These are phyloP conservation scores for Lophius piscatorius DNA, from an alignment of 2,113 vertebrate genomes.

Conservation along the genomic window DNA sequence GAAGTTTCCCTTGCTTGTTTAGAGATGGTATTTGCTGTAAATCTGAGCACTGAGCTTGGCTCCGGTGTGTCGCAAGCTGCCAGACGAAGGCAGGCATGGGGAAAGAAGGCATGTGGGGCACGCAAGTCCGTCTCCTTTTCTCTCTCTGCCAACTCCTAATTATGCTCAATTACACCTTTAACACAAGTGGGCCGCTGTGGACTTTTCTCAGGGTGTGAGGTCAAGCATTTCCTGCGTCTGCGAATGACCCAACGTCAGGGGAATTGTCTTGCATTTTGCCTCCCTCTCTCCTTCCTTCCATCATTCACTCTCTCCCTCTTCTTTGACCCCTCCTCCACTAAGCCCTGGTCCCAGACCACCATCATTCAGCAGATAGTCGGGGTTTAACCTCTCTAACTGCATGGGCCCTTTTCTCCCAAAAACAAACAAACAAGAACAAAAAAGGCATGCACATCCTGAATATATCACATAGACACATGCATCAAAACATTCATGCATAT, in stretches of 20 bases:
- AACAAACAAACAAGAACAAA: slow-evolving; percentile 69
- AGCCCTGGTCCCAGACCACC: slow-evolving; percentile 58
- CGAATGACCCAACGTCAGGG: slow-evolving; percentile 72
- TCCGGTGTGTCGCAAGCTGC: slow-evolving; percentile 57
- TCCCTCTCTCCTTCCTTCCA: slow-evolving; percentile 51
- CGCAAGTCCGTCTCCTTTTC: slow-evolving; percentile 56
- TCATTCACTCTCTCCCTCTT: slow-evolving; percentile 59
- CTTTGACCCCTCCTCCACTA: slow-evolving; percentile 64
- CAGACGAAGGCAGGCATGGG: slow-evolving; percentile 49
- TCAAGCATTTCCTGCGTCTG: slow-evolving; percentile 83
- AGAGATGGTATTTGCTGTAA: slow-evolving; percentile 62
- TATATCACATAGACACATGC: slow-evolving; percentile 6
- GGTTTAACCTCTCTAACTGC: slow-evolving; percentile 65
- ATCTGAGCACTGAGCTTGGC: slow-evolving; percentile 59
- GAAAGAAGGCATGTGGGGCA: slow-evolving; percentile 61
- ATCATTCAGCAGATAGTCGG: slow-evolving; percentile 64
- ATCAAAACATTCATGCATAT: background rate
- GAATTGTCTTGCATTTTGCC: slow-evolving; percentile 70
- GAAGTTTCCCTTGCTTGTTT: slow-evolving; percentile 53
- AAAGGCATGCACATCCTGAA: slow-evolving; percentile 30
- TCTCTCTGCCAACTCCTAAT: slow-evolving; percentile 76
- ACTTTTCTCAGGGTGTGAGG: slow-evolving; percentile 79
- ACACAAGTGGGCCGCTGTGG: slow-evolving; percentile 79
- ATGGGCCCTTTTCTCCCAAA: slow-evolving; percentile 47
- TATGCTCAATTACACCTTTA: slow-evolving; percentile 82